Conservation (phyloP, 2,888 invertebrate genomes). For the Melolontha melolontha region DNA sequence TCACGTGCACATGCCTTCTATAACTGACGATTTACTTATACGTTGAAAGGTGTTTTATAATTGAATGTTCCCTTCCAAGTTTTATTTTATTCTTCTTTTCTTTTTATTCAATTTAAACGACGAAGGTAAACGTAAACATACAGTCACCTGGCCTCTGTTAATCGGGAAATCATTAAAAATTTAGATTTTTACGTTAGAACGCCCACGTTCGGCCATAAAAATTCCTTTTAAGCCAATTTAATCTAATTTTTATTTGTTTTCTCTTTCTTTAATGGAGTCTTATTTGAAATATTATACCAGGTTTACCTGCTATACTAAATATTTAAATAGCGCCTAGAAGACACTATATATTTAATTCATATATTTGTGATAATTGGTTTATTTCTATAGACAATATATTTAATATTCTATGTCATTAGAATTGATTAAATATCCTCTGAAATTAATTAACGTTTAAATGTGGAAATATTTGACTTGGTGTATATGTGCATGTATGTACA, state of each 20-base stretch:
- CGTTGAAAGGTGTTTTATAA: constrained; percentile 39
- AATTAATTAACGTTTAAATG: too few relatives aligned
- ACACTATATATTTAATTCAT: too few relatives aligned
- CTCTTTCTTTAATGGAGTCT: neutral
- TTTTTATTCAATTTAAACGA: constrained; percentile 22
- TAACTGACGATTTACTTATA: constrained; percentile 31
- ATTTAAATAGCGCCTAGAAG: too few relatives aligned
- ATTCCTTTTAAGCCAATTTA: constrained; percentile 22
- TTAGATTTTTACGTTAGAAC: constrained; percentile 33
- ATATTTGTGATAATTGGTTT: too few relatives aligned
- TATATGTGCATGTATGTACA: too few relatives aligned
- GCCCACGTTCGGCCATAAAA: constrained; percentile 27
- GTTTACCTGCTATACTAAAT: too few relatives aligned
- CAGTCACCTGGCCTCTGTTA: constrained; percentile 35
- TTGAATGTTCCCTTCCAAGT: constrained; percentile 35
- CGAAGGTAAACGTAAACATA: constrained; percentile 32
- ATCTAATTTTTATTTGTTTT: constrained; percentile 28
- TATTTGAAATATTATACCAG: too few relatives aligned
- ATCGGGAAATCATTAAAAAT: constrained; percentile 34
- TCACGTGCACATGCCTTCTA: constrained; percentile 29
- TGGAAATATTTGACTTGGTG: too few relatives aligned
- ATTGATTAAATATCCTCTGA: too few relatives aligned
- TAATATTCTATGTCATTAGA: too few relatives aligned
- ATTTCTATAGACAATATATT: too few relatives aligned
- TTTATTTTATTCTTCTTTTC: constrained; percentile 22